Percentiles rank a stretch among this genome's conserved stretches.
These are phyloP conservation scores for Pipa parva DNA, from an alignment of 2,113 vertebrate species.

Conservation along the genomic window DNA sequence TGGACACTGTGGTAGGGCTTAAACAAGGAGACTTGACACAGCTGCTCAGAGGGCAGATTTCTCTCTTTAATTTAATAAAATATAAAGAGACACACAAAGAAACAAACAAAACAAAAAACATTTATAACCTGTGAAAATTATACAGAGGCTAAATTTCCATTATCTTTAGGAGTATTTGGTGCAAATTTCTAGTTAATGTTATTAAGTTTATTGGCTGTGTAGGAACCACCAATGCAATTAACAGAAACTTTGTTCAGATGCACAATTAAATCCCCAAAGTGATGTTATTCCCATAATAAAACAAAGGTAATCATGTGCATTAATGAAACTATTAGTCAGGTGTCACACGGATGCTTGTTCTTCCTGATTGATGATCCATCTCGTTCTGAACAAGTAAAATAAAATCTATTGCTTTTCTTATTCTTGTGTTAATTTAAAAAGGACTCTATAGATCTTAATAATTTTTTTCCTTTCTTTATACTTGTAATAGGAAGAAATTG, in stretches of 20 bases:
- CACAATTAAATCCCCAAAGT: slow-evolving; percentile 29
- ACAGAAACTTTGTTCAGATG: slow-evolving; percentile 38
- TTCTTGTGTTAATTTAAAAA: neutral
- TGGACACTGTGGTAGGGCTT: too few relatives aligned
- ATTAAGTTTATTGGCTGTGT: slow-evolving; percentile 23
- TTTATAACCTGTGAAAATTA: too few relatives aligned
- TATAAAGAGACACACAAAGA: too few relatives aligned
- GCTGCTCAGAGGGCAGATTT: too few relatives aligned
- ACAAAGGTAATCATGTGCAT: slow-evolving; percentile 42
- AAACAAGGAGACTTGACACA: too few relatives aligned
- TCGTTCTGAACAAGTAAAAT: neutral
- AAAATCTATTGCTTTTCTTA: neutral
- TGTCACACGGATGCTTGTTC: slow-evolving; percentile 41
- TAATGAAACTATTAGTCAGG: slow-evolving; percentile 42
- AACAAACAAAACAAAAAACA: too few relatives aligned
- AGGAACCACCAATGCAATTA: slow-evolving; percentile 34
- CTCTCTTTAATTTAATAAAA: too few relatives aligned
- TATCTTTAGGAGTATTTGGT: too few relatives aligned
- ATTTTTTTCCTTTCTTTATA: too few relatives aligned
- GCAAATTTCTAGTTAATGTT: slow-evolving; percentile 17
- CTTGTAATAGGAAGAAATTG: too few relatives aligned
- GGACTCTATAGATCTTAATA: too few relatives aligned
- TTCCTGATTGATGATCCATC: slow-evolving; percentile 40
- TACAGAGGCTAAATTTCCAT: too few relatives aligned
- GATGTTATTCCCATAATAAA: slow-evolving; percentile 37